These are phyloP conservation scores for Syritta pipiens DNA, from an alignment of 2,888 invertebrate species.

Conservation along the genomic window DNA sequence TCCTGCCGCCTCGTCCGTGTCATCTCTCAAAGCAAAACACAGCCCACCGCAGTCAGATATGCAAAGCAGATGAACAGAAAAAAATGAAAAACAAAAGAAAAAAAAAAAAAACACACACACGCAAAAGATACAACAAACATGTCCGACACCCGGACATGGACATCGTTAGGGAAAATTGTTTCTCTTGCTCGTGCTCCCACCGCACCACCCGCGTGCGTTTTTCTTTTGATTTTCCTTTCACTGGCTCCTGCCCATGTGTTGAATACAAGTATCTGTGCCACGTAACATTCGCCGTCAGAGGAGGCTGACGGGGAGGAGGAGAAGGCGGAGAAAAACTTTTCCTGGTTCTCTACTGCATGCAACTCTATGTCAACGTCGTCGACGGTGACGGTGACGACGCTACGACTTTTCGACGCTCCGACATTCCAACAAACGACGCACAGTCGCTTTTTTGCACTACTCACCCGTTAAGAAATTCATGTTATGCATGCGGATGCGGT, in stretches of 20 bases:
- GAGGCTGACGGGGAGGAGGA: too few species aligned
- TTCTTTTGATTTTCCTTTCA: conserved; percentile 48
- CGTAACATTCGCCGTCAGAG: too few species aligned
- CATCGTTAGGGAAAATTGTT: conserved; percentile 4
- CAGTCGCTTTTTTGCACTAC: conserved; percentile 16
- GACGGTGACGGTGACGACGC: neutral
- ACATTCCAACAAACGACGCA: too few species aligned
- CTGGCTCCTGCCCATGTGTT: conserved; percentile 51
- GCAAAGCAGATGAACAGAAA: too few species aligned
- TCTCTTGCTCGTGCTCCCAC: too few species aligned
- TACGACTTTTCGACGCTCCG: neutral
- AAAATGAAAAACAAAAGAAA: too few species aligned
- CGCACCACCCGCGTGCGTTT: too few species aligned
- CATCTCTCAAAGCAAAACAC: too few species aligned
- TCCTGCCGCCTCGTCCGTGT: too few species aligned
- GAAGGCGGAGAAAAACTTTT: conserved; percentile 36
- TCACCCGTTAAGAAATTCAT: conserved; percentile 38
- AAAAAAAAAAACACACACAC: too few species aligned
- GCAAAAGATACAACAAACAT: too few species aligned
- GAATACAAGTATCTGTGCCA: conserved; percentile 41
- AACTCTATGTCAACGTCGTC: conserved; percentile 33
- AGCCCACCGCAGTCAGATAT: too few species aligned
- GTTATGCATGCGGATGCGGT: conserved; percentile 48
- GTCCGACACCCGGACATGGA: neutral
- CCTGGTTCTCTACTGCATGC: conserved; percentile 57